Base-by-base conservation (phyloP, 2,113 vertebrate species). In the Morphnarchus princeps region DNA sequence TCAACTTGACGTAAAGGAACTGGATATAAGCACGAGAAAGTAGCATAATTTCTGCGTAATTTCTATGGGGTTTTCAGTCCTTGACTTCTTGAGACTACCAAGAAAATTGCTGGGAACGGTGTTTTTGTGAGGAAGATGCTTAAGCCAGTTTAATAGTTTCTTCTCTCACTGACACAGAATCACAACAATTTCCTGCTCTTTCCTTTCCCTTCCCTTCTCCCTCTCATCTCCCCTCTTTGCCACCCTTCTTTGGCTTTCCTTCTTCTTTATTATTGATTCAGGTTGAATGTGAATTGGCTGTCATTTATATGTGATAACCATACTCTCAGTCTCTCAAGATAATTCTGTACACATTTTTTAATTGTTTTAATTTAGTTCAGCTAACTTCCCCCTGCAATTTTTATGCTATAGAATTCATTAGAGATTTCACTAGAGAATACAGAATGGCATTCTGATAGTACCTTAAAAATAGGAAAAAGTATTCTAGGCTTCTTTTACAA, bases 341-440 rank as follows among this genome's bases (percentile, higher is more conserved):
- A 76, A 83, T 82, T 57, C 52, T 50, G 43, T 72, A 80, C 25
- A 10, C 15, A 59, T 50, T 82, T 82, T 92, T 80, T 13, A 95
- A 90, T 80, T 90, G 84, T 82, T 95, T 91, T 69, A 79, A 87
- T 94, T 95, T 85, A 88, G 62, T 80, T 91, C 82, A 80, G 57
- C 40, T 81, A 40, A 76, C 66, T 94, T 93, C n/a, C 36, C 31
- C 22, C 6, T 10, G 7, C 3, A 4, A 6, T 6, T 69, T 82
- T 90, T 29, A 11, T 58, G 31, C 34, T 82, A 38, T 82, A 36
- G 72, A 84, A 79, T 61, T 69, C 73, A 79, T 90, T 52, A 42
- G 77, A 94, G 31, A 36, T 83, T 82, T 93, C 34, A 40, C 28
- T 65, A 16, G 66, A 82, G 87, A 87, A 87, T 69, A 65, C 11